phyloP scores from a whole-genome alignment of 2,797 vertebrate species.

The Cyclura pinguis region DNA sequence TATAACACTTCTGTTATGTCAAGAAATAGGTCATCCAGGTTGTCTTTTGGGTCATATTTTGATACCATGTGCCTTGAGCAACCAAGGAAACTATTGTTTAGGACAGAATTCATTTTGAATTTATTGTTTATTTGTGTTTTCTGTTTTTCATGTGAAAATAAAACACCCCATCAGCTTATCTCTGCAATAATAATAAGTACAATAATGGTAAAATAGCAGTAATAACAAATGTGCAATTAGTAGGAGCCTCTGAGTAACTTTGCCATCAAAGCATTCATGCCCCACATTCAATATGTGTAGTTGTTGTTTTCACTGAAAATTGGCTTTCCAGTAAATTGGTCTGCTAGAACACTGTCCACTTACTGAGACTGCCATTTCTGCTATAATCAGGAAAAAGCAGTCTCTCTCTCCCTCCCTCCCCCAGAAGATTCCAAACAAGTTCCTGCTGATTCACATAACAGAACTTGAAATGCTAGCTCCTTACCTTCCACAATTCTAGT shows the following conservation, averaged over 20 bases:
- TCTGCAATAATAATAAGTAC: too few species aligned
- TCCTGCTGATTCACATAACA: not conserved
- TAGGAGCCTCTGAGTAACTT: not conserved
- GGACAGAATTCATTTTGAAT: not conserved
- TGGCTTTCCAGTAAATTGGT: not conserved
- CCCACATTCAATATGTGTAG: not conserved
- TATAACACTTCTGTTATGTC: not conserved
- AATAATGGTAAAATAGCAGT: too few species aligned
- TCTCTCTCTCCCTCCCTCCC: too few species aligned
- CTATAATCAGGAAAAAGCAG: too few species aligned
- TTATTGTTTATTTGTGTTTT: not conserved
- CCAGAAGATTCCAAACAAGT: not conserved
- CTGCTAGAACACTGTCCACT: constrained; percentile 3
- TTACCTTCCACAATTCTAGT: not conserved
- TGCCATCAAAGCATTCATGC: not conserved
- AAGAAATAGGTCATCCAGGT: not conserved
- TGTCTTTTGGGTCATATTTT: not conserved
- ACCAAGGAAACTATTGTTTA: not conserved
- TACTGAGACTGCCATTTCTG: not conserved
- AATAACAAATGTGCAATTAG: not conserved
- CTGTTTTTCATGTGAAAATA: not conserved
- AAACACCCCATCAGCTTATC: not conserved
- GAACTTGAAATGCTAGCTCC: not conserved
- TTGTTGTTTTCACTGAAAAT: not conserved
- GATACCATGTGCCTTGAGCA: not conserved